Evolutionary conservation across 2,888 invertebrate genomes (phyloP).

Genomic region (Eupithecia abbreviata): DNA sequence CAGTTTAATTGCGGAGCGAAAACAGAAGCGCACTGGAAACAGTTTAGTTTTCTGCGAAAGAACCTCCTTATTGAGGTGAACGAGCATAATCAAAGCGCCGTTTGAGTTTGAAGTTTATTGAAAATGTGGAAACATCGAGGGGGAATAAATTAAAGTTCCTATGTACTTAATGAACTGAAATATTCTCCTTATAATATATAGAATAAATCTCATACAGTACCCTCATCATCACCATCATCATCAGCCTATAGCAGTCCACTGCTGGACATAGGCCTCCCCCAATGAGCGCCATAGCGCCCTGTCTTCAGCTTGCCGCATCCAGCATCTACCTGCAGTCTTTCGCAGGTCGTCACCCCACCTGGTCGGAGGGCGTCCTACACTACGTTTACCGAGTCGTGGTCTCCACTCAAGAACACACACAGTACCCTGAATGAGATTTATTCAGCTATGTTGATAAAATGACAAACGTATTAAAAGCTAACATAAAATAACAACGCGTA

Average conservation of each 20-base stretch:
- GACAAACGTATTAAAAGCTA: not conserved
- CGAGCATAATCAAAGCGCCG: conserved; percentile 59
- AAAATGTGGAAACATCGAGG: conserved; percentile 59
- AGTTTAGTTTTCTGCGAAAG: conserved; percentile 76
- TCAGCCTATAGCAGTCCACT: too few relatives aligned
- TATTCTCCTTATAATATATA: conserved; percentile 31
- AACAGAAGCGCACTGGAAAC: conserved; percentile 80
- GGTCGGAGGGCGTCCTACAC: too few relatives aligned
- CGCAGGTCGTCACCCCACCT: too few relatives aligned
- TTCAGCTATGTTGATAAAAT: conserved; percentile 17
- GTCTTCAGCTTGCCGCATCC: too few relatives aligned
- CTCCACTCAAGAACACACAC: too few relatives aligned
- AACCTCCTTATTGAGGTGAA: conserved; percentile 69
- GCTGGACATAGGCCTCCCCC: too few relatives aligned
- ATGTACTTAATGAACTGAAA: conserved; percentile 44
- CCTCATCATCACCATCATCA: too few relatives aligned
- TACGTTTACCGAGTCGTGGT: too few relatives aligned
- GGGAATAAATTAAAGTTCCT: conserved; percentile 54
- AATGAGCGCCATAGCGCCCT: too few relatives aligned
- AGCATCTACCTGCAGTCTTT: too few relatives aligned
- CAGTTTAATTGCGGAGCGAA: conserved; percentile 82
- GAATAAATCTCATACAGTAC: too few relatives aligned
- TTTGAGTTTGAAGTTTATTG: conserved; percentile 65
- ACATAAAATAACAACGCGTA: not conserved
- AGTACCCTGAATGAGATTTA: conserved; percentile 9